Evolutionary conservation across 2,888 invertebrate genomes (phyloP), one percentile per base, ranked within the genome.

Genomic region (Halocaridina rubra): DNA sequence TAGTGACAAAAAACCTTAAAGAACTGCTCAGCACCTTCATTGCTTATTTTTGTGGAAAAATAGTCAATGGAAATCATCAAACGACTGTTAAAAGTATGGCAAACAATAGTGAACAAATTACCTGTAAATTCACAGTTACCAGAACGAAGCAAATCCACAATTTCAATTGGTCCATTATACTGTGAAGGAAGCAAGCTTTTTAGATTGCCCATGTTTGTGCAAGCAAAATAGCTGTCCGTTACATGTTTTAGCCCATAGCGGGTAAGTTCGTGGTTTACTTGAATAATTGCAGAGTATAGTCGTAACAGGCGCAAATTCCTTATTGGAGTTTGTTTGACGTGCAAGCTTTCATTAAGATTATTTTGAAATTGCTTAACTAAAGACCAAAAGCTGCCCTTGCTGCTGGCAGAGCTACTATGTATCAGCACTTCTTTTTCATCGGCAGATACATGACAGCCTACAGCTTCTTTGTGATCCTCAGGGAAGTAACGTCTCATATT

Each of bases 181-280:
- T 19, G 39, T 0, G 59, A 59, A 0, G 81, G 81, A 3, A 86
- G 22, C 27, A 80, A 7, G 24, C 59, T 22, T 3, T 59, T 67
- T 5, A 84, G 46, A 32, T 86, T 72, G 13, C 86, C 86, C 86
- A 86, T 86, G 57, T 86, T 86, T 13, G 86, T 76, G 57, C 82
- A 84, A 39, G 77, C 39, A 32, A 82, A 64, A 57, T 86, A 80
- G 46, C 80, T 53, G 57, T 86, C 86, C 16, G 81, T 86, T 19
- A 59, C n/a, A 71, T 79, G 81, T 39, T 46, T 74, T 3, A n/a
- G 30, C 2, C 80, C 64, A 3, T 67, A 64, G 10, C 46, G 27
- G 19, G 75, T 78, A 24, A 81, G 67, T 24, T 19, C 27, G 29
- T 53, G 30, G 71, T 85, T 85, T 22, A 75, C 64, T 4, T 46